phyloP scores from a whole-genome alignment of 2,797 vertebrate species.

The Natrix natrix region DNA sequence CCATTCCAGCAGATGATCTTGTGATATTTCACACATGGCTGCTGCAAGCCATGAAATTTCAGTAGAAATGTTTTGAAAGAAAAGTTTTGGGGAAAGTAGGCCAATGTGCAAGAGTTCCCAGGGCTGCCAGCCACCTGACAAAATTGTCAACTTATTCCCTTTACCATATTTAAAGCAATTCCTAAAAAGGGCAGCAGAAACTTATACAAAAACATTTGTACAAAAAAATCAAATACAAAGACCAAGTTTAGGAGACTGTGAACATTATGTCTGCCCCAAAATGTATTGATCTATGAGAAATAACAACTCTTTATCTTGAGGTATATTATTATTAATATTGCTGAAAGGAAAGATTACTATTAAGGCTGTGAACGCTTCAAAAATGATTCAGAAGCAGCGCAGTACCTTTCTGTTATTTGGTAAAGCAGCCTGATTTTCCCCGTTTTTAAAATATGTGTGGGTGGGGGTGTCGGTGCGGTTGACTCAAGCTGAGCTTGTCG shows the following conservation, averaged over 20 bases:
- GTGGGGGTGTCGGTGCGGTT: not conserved
- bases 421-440: not conserved
- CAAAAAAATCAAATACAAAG: not conserved
- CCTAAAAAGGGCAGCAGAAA: not conserved
- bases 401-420: not conserved
- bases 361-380: not conserved
- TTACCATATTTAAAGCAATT: not conserved
- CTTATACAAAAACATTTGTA: not conserved
- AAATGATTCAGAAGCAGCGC: not conserved
- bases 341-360: not conserved
- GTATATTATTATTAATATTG: not conserved
- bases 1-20: not conserved
- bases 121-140: not conserved
- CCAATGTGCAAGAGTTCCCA: not conserved
- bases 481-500: not conserved
- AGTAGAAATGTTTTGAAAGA: not conserved
- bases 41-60: not conserved
- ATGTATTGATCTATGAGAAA: not conserved
- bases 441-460: not conserved
- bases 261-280: not conserved
- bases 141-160: not conserved
- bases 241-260: not conserved
- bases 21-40: not conserved
- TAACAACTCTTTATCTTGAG: not conserved
- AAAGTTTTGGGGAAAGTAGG: not conserved